Evolutionary conservation across 2,797 vertebrate genomes (phyloP).

Genomic region (Hypotaenidia okinawae): DNA sequence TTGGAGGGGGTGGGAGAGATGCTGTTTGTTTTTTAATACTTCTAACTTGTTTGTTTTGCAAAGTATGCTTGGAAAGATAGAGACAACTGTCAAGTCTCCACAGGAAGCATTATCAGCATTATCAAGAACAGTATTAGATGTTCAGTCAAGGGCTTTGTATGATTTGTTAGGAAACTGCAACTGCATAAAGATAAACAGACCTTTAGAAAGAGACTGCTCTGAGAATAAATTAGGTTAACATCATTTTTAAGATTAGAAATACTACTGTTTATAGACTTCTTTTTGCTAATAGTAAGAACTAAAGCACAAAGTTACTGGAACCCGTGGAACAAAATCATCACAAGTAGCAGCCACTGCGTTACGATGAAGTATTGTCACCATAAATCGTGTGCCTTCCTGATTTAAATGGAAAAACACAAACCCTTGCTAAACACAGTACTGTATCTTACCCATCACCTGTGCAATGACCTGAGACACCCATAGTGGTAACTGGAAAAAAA

Average conservation of each 20-base stretch:
- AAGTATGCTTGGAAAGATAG: not conserved
- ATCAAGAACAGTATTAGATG: not conserved
- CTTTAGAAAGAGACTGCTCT: not conserved
- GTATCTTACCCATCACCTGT: not conserved
- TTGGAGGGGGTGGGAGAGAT: too few species aligned
- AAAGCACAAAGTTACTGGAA: not conserved
- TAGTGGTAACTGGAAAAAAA: not conserved
- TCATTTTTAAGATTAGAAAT: not conserved
- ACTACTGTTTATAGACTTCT: not conserved
- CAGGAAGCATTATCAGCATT: not conserved
- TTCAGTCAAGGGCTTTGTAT: not conserved
- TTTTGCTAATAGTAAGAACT: not conserved
- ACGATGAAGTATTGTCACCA: not conserved
- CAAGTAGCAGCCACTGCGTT: not conserved
- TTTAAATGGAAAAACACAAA: not conserved
- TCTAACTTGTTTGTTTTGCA: not conserved
- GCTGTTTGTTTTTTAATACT: not conserved
- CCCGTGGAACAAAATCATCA: not conserved
- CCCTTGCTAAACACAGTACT: not conserved
- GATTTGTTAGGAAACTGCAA: not conserved
- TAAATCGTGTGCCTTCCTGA: accelerated
- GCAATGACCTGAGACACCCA: not conserved
- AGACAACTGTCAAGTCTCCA: not conserved
- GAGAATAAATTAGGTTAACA: not conserved
- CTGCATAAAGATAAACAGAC: not conserved